Evolutionary conservation across 2,888 invertebrate species (phyloP).

Genomic region (Mimachlamys varia): DNA sequence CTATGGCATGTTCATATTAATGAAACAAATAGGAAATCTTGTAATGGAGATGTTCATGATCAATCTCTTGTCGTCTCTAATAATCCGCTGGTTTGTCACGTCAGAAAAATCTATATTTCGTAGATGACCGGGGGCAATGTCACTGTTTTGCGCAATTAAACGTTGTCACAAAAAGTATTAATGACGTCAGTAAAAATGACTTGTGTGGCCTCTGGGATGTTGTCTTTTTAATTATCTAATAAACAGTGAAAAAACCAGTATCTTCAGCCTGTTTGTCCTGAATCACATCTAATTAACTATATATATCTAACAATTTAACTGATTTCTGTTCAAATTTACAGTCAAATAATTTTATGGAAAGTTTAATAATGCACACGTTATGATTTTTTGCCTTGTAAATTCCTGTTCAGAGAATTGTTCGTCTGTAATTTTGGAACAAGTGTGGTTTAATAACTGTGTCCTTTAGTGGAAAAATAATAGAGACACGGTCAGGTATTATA

Average conservation of each 20-base stretch:
- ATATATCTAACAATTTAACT: neutral
- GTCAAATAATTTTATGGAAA: too few species aligned
- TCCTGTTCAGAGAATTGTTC: too few species aligned
- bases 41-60: neutral
- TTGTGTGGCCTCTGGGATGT: neutral
- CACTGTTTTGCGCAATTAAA: neutral
- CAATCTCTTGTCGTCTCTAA: neutral
- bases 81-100: neutral
- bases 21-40: constrained; percentile 15
- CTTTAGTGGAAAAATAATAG: too few species aligned
- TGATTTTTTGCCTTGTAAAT: neutral
- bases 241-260: neutral
- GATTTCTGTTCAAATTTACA: neutral
- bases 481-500: too few species aligned
- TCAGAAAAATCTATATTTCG: neutral
- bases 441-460: too few species aligned
- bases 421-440: too few species aligned
- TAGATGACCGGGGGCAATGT: neutral
- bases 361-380: too few species aligned
- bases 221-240: neutral
- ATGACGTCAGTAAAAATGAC: neutral
- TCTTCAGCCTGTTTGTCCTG: neutral
- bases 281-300: neutral
- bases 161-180: neutral
- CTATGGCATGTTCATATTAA: neutral